Base-by-base conservation (phyloP, 2,888 invertebrate genomes). In the Ferdinandea cuprea region DNA sequence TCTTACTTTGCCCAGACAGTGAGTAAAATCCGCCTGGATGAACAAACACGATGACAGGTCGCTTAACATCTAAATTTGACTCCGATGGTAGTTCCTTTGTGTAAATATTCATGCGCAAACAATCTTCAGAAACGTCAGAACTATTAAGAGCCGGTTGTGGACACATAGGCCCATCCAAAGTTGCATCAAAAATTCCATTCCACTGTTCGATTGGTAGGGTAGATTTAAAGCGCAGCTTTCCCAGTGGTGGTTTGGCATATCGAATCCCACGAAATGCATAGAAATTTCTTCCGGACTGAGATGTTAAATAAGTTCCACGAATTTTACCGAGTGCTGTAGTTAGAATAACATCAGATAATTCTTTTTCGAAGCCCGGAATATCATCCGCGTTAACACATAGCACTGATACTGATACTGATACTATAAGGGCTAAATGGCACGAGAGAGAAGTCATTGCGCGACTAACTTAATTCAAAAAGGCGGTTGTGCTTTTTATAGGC, bases 11-110 rank as follows among this genome's bases (percentile, higher is more conserved):
- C 0, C 93, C 94, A 0, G 94, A 93, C 21, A 91, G 90, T 0
- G 91, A 91, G 87, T 94, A 93, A 88, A 94, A 95, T n/a, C 92
- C 94, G 0, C 95, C 95, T 0, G 93, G 92, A 89, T 95, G 95
- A 77, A 95, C 92, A 88, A 92, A 94, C 0, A 95, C 92, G 5
- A 95, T 90, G 1, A 95, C 95, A 0, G 95, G 94, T 9, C 87
- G 87, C 46, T 87, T 87, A 0, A 88, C 84, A 85, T 90, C 89
- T 3, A 87, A 87, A 37, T 87, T 87, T 4, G 74, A 2, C 35
- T 89, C 87, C 8, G 86, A 87, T 50, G 90, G 90, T 35, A 91
- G 58, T 44, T 90, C 88, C 0, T 87, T 86, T 0, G 92, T 92
- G 85, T 93, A 93, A 46, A 94, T 92, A 86, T 93, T 94, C 7